Evolutionary conservation across 2,888 invertebrate genomes (phyloP).

Genomic region (Xestobium rufovillosum): DNA sequence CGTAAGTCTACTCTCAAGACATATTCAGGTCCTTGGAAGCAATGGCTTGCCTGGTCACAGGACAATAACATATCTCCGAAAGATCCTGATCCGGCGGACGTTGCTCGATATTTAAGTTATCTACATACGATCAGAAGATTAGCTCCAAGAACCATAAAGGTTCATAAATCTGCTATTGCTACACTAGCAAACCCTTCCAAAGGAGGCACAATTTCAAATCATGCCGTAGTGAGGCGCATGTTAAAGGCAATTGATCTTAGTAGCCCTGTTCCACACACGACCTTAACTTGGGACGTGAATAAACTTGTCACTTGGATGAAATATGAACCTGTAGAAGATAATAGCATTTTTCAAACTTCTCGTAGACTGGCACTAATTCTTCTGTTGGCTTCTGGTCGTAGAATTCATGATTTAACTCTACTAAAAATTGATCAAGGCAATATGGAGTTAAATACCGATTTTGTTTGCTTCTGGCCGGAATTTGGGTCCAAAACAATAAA

Average conservation of each 20-base stretch:
- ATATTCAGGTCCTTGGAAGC: background rate
- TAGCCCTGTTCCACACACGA: constrained; percentile 5
- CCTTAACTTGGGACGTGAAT: constrained; percentile 13
- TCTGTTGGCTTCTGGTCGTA: constrained; percentile 17
- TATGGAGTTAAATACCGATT: constrained; percentile 8
- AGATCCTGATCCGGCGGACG: background rate
- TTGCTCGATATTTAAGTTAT: background rate
- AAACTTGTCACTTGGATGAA: constrained; percentile 12
- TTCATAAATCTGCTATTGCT: constrained; percentile 1
- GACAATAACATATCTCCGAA: background rate
- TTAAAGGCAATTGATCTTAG: constrained; percentile 11
- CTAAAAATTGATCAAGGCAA: constrained; percentile 9
- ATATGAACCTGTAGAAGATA: background rate
- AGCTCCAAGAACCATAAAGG: background rate
- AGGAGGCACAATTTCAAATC: constrained; percentile 4
- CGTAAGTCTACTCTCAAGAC: background rate
- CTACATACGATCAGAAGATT: background rate
- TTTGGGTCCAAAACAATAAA: constrained; percentile 26
- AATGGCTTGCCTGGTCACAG: background rate
- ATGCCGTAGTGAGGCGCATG: constrained; percentile 10
- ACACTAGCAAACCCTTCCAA: constrained; percentile 8
- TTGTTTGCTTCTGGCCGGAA: constrained; percentile 22
- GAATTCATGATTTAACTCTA: constrained; percentile 18
- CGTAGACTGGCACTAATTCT: constrained; percentile 16
- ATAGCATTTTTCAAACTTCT: constrained; percentile 16